Percentiles rank a stretch among this genome's conserved stretches.
Conservation (phyloP, 1,140 invertebrate species). For the Zaprionus ornatus region DNA sequence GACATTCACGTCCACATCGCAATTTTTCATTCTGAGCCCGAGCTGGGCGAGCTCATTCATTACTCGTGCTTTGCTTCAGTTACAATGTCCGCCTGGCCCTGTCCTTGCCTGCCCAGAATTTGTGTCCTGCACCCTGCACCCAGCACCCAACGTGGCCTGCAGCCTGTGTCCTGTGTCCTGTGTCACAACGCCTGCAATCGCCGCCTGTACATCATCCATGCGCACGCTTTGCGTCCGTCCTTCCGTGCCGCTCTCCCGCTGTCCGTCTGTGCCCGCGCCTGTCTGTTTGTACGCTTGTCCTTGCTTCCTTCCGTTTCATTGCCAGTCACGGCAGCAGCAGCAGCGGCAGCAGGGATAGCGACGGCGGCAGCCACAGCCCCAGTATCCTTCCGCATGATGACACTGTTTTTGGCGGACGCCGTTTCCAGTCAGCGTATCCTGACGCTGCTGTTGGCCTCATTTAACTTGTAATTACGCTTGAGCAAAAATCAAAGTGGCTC, state of each 20-base stretch:
- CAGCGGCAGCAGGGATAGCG: not conserved
- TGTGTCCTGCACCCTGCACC: not conserved
- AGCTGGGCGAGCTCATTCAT: slow-evolving; percentile 63
- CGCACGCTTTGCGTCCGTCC: slow-evolving; percentile 50
- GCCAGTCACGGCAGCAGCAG: slow-evolving; percentile 46
- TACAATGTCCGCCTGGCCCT: slow-evolving; percentile 42
- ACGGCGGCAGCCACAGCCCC: slow-evolving; percentile 48
- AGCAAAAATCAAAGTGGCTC: slow-evolving; percentile 82
- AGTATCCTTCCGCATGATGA: slow-evolving; percentile 80
- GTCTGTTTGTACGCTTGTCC: slow-evolving; percentile 52
- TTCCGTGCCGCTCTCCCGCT: slow-evolving; percentile 12
- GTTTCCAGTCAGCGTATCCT: slow-evolving; percentile 37
- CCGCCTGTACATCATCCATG: slow-evolving; percentile 71
- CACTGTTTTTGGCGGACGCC: slow-evolving; percentile 77
- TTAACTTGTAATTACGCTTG: slow-evolving; percentile 82
- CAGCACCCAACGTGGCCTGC: not conserved
- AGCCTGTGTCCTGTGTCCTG: slow-evolving; percentile 39
- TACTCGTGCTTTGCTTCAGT: slow-evolving; percentile 64
- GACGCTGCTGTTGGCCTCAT: slow-evolving; percentile 70
- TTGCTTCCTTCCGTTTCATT: slow-evolving; percentile 80
- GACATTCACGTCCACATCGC: slow-evolving; percentile 43
- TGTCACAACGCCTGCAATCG: slow-evolving; percentile 60
- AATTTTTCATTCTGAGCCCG: slow-evolving; percentile 72
- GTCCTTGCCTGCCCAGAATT: slow-evolving; percentile 19
- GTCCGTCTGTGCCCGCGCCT: slow-evolving; percentile 31